Conservation (phyloP, 2,888 invertebrate genomes). For the Cyclophora albipunctata region DNA sequence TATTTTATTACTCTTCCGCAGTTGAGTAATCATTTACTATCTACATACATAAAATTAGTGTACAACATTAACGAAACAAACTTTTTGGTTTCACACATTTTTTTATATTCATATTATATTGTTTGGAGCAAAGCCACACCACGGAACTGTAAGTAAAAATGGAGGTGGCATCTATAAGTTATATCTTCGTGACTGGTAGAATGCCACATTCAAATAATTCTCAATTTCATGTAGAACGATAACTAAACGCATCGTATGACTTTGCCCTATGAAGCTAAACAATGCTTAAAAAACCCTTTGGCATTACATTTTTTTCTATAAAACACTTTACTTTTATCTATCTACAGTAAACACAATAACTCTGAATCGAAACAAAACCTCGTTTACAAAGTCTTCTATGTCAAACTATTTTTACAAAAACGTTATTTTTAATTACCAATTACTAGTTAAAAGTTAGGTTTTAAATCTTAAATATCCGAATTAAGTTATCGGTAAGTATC, state of each 20-base stretch:
- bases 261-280: not conserved
- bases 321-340: not conserved
- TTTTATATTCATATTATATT: too few species aligned
- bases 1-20: too few species aligned
- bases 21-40: conserved; percentile 40
- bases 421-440: not conserved
- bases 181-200: too few species aligned
- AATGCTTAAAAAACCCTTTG: not conserved
- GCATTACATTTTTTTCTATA: not conserved
- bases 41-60: conserved; percentile 5
- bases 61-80: too few species aligned
- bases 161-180: too few species aligned
- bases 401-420: conserved; percentile 9
- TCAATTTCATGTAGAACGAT: too few species aligned
- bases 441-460: not conserved
- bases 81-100: too few species aligned
- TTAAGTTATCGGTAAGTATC: conserved; percentile 3
- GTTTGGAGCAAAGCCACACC: too few species aligned
- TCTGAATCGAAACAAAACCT: conserved; percentile 23
- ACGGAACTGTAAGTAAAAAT: too few species aligned
- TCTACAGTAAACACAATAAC: not conserved
- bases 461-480: not conserved
- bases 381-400: conserved; percentile 28
- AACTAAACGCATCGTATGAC: too few species aligned
- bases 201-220: too few species aligned